Conservation (phyloP, 2,888 invertebrate genomes). For the Eupelmus urozonus region DNA sequence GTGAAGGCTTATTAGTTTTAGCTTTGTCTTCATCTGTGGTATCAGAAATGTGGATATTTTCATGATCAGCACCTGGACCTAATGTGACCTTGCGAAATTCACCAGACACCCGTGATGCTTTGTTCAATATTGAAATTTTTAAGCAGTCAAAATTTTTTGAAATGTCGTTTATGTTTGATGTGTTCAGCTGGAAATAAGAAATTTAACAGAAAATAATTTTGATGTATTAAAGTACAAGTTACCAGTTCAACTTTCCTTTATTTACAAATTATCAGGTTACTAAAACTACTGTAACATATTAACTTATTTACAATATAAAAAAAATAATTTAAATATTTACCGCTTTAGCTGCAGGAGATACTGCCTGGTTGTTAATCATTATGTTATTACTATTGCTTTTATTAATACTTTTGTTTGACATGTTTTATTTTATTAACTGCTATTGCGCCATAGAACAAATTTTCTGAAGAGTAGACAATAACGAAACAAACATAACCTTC, state of each 20-base stretch:
- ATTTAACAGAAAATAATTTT: not conserved
- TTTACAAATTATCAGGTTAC: no score
- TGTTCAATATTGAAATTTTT: constrained; percentile 81
- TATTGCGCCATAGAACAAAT: not conserved
- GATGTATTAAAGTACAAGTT: no score
- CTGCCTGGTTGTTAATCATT: no score
- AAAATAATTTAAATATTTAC: no score
- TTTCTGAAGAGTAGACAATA: not conserved
- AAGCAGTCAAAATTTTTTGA: constrained; percentile 78
- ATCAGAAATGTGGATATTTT: constrained; percentile 26
- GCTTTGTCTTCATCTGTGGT: constrained; percentile 61
- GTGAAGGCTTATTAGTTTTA: constrained; percentile 66
- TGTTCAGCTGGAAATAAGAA: constrained; percentile 19
- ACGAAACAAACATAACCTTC: no score
- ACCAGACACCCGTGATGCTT: constrained; percentile 80
- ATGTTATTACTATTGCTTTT: no score
- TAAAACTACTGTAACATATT: no score
- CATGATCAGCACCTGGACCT: constrained; percentile 75
- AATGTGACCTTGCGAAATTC: constrained; percentile 79
- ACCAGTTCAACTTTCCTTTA: no score
- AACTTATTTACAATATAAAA: no score
- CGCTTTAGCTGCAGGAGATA: no score
- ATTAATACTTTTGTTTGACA: no score
- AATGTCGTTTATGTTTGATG: constrained; percentile 66
- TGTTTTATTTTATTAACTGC: no score